Percentiles rank a stretch among this genome's conserved stretches.
phyloP scores from a whole-genome alignment of 2,797 vertebrate genomes.

The Ptychobarbus kaznakovi region DNA sequence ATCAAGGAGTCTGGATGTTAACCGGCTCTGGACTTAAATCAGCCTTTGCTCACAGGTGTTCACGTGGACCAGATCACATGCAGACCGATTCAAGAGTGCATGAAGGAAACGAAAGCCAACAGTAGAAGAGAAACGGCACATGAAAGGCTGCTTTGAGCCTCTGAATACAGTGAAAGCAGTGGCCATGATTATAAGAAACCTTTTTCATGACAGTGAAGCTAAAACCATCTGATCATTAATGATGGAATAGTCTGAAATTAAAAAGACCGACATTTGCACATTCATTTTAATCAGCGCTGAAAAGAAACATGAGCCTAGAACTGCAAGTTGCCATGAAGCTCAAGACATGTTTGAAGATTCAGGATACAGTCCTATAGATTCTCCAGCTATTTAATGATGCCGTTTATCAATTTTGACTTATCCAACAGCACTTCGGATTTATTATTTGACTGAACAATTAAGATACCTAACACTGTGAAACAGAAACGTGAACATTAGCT shows the following conservation, averaged over 20 bases:
- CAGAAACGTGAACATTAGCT: no score
- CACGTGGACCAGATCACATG: conserved; percentile 63
- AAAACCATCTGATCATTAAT: conserved; percentile 74
- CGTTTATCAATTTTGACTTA: conserved; percentile 63
- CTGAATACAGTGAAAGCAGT: conserved; percentile 74
- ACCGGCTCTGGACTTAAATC: conserved; percentile 26
- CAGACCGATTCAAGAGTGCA: background rate
- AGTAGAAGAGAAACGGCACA: conserved; percentile 72
- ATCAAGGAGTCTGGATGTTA: conserved; percentile 9
- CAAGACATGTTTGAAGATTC: conserved; percentile 70
- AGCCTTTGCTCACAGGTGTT: conserved; percentile 68
- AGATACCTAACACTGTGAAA: background rate
- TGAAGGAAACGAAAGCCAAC: conserved; percentile 67
- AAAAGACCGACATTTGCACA: conserved; percentile 71
- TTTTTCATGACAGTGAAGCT: conserved; percentile 75
- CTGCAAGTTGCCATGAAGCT: conserved; percentile 54
- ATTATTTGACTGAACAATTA: conserved; percentile 18
- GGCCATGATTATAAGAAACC: conserved; percentile 83
- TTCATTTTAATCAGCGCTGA: conserved; percentile 79
- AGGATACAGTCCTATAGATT: background rate
- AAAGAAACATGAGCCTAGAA: conserved; percentile 68
- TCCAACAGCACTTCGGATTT: conserved; percentile 5
- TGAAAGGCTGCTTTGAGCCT: conserved; percentile 81
- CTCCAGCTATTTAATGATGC: conserved; percentile 57
- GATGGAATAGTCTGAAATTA: conserved; percentile 76